phyloP scores from a whole-genome alignment of 2,888 invertebrate species.

The Operophtera brumata region DNA sequence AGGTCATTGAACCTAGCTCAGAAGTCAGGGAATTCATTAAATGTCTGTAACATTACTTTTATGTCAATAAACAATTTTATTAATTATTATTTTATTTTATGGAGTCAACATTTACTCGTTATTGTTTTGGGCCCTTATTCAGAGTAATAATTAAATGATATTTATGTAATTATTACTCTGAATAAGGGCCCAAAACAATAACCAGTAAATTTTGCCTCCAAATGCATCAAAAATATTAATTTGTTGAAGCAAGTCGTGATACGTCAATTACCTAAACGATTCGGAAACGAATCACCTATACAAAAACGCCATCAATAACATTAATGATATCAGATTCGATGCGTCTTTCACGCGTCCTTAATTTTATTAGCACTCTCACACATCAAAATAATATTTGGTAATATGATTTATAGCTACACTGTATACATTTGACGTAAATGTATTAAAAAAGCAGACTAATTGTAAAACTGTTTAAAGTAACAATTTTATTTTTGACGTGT shows the following conservation, averaged over 20 bases:
- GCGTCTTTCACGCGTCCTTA: constrained; percentile 44
- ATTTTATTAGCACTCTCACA: constrained; percentile 61
- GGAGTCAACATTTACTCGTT: not conserved
- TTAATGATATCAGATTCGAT: constrained; percentile 40
- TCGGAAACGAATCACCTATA: constrained; percentile 33
- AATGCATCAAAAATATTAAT: not conserved
- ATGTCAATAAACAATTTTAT: no score
- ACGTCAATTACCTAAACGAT: constrained; percentile 36
- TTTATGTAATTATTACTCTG: not conserved
- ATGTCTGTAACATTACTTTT: no score
- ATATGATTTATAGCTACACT: constrained; percentile 68
- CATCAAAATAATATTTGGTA: constrained; percentile 61
- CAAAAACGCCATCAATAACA: constrained; percentile 47
- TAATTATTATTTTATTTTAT: not conserved
- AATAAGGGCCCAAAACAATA: not conserved
- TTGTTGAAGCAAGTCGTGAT: constrained; percentile 24
- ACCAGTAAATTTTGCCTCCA: not conserved
- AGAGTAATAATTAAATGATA: not conserved
- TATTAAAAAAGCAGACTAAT: constrained; percentile 74
- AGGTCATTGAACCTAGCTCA: no score
- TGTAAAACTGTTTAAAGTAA: constrained; percentile 68
- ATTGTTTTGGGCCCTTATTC: not conserved
- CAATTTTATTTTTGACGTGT: constrained; percentile 62
- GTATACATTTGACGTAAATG: constrained; percentile 69
- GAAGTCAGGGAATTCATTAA: no score